Evolutionary conservation across 2,113 vertebrate genomes (phyloP), one percentile per base, ranked within the genome.

Genomic region (Trichomycterus rosablanca): DNA sequence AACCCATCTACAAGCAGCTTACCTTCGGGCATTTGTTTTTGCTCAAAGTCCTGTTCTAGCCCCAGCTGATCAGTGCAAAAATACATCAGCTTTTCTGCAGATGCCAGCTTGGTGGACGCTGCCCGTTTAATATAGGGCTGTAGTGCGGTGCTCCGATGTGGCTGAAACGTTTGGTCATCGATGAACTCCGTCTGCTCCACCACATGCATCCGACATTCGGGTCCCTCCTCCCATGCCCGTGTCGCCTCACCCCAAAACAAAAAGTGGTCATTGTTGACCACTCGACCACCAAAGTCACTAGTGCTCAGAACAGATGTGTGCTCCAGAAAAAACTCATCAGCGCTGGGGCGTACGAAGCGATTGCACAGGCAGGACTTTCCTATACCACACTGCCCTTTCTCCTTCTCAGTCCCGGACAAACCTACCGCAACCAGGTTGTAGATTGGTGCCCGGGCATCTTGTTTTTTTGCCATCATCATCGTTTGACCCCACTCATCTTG

Each of bases 171-270:
- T 70, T 98, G 95, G 67, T 99, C 96, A 28, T 99, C 96, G 1
- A 99, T 99, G 58, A 99, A 99, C 59, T 99, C 96, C 0, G 96
- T 98, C 83, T 99, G 96, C 49, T 99, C 96, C 87, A 98, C 95
- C n/a, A 99, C 87, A 49, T 96, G 95, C 68, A 92, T 81, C 0
- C 81, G 83, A 67, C 90, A 94, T 51, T 98, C 96, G 0, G 83
- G 82, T 3, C 91, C 92, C 48, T 99, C 96, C 80, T 99, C 96
- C 84, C 92, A 48, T 0, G 81, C 68, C 4, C 93, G 84, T 3
- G 61, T 73, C 1, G 92, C 91, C 64, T 99, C 96, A n/a, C 96
- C 96, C 96, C 96, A 98, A 77, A 94, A 99, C 5, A 99, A 84
- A 74, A 99, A 98, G 74, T 99, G 96, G 78, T 99, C 96, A 81